Base-by-base conservation (phyloP, 1,140 invertebrate species). In the Drosophila sp. region DNA sequence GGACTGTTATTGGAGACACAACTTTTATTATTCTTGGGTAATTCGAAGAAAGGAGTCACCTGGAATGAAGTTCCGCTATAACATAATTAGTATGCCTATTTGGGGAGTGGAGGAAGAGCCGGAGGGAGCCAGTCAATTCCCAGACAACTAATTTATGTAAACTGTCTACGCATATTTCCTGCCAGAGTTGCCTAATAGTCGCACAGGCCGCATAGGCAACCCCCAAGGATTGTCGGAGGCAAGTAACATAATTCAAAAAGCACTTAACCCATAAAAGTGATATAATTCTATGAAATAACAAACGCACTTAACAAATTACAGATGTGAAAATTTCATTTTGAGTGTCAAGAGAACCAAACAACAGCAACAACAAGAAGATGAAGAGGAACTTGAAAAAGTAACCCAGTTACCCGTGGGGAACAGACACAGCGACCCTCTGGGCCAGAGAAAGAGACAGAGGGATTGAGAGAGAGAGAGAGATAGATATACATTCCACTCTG, bases 221-320 rank as follows among this genome's bases (percentile, higher is more conserved):
- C 72, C 72, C 67, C 48, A 78, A 78, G 77, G 71, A 80, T 43
- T 53, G 50, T 41, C 14, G 32, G n/a, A 18, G 25, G 25, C 27
- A 38, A n/a, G 43, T 7, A 75, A 46, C 78, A 86, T 90, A 90
- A 90, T 72, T 87, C 81, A 83, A 65, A 90, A 87, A 91, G 86
- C 90, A 91, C 90, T 91, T 91, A 91, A 91, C 90, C 90, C 90
- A 91, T 91, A 91, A 91, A 91, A 90, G 71, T 84, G 76, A 89
- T 80, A 90, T 87, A 87, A 91, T 89, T 90, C 74, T 76, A 58
- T 91, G 82, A 81, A 86, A 89, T 86, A 91, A 91, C 75, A 90
- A 91, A 91, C 82, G 87, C 90, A 91, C 87, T 91, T 91, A 91
- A 91, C 90, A 91, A 91, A 91, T 91, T 91, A 91, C 90, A 91